Percentiles rank a stretch among this genome's conserved stretches.
phyloP scores from a whole-genome alignment of 92 coral and sea anemone species.

The Siderastrea siderea region DNA sequence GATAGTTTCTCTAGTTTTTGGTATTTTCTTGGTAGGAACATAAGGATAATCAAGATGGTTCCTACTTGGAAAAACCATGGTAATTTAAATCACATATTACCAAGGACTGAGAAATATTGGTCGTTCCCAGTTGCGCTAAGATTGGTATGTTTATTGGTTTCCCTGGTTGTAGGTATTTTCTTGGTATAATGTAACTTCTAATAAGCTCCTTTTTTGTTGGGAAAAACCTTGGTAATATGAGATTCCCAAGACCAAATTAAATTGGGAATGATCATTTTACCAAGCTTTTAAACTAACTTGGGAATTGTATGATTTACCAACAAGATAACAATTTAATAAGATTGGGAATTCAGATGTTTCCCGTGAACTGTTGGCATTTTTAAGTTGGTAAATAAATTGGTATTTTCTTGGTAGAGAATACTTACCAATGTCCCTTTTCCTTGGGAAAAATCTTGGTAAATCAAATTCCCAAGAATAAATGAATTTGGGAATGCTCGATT shows the following conservation, averaged over 20 bases:
- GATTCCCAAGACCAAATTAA: slow-evolving; percentile 65
- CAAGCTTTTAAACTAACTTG: slow-evolving; percentile 67
- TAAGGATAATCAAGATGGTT: neutral
- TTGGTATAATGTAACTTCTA: slow-evolving; percentile 54
- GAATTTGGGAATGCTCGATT: slow-evolving; percentile 76
- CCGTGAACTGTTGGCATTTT: slow-evolving; percentile 53
- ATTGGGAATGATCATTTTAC: slow-evolving; percentile 73
- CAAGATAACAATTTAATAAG: neutral
- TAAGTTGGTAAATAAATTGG: slow-evolving; percentile 22
- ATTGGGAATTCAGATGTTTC: neutral
- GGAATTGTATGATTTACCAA: slow-evolving; percentile 71
- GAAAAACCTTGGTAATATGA: slow-evolving; percentile 69
- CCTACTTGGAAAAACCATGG: neutral
- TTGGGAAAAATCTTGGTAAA: slow-evolving; percentile 74
- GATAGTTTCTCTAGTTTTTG: neutral
- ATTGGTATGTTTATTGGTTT: slow-evolving; percentile 2
- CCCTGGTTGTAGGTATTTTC: slow-evolving; percentile 52
- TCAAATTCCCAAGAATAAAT: slow-evolving; percentile 67
- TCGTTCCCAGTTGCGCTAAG: neutral
- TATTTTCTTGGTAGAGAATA: slow-evolving; percentile 57
- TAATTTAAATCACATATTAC: neutral
- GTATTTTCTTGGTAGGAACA: slow-evolving; percentile 2
- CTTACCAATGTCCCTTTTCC: slow-evolving; percentile 47
- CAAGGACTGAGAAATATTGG: neutral
- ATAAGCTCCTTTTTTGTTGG: slow-evolving; percentile 56